Percentiles rank a stretch among this genome's conserved stretches.
These are phyloP conservation scores for Xerus rutilus DNA, from an alignment of 2,797 vertebrate genomes.

Conservation along the genomic window DNA sequence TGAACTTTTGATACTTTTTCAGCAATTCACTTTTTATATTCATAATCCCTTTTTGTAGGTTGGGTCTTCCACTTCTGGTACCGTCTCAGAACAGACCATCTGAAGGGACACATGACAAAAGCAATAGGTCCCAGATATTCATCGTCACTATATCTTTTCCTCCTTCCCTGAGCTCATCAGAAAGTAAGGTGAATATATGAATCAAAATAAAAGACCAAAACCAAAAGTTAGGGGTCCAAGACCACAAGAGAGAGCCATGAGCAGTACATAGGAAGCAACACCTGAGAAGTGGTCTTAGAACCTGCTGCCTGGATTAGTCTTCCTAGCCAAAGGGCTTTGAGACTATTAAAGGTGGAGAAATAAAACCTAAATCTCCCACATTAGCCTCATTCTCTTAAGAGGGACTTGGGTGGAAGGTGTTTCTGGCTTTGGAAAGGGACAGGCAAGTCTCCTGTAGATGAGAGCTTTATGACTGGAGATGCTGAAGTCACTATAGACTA, in stretches of 20 bases:
- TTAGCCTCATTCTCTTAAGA: background rate
- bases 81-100: background rate
- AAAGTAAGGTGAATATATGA: background rate
- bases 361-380: background rate
- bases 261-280: background rate
- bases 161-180: background rate
- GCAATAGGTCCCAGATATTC: too few species aligned
- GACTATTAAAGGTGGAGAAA: too few species aligned
- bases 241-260: background rate
- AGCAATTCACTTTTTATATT: background rate
- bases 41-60: background rate
- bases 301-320: background rate
- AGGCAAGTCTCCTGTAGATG: too few species aligned
- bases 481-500: background rate
- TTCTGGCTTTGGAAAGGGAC: background rate
- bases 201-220: background rate
- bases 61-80: background rate
- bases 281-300: background rate
- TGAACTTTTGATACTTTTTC: background rate
- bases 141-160: background rate
- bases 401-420: background rate
- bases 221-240: background rate
- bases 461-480: background rate
- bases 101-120: background rate
- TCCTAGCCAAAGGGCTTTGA: background rate